A percentile compares a stretch with the other conserved stretches of the same genome.
Evolutionary conservation across 1,140 invertebrate species (phyloP).

Genomic region (Drosophila prosaltans): DNA sequence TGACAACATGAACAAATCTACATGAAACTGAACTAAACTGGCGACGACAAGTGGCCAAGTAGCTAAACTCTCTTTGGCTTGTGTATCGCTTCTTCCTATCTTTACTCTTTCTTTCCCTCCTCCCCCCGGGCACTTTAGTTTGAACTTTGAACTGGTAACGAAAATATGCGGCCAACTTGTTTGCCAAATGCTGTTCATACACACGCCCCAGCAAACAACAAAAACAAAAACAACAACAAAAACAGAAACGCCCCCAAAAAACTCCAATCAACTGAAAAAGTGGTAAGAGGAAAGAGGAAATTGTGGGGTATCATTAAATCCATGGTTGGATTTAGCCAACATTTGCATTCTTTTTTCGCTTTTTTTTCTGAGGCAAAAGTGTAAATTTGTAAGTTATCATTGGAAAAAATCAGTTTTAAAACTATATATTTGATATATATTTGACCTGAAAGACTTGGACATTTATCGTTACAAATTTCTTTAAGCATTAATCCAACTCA

Average conservation of each 20-base stretch:
- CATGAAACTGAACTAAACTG: constrained; percentile 36
- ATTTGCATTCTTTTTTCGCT: background rate
- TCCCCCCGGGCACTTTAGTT: constrained; percentile 35
- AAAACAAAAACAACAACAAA: constrained; percentile 42
- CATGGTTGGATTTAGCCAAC: background rate
- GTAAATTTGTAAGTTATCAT: background rate
- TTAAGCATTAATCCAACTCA: too few relatives aligned
- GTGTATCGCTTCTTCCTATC: constrained; percentile 7
- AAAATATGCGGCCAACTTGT: constrained; percentile 81
- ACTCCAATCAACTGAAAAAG: constrained; percentile 24
- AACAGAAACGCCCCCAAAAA: constrained; percentile 72
- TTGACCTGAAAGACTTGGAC: background rate
- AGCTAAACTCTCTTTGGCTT: constrained; percentile 19
- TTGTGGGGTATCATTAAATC: constrained; percentile 12
- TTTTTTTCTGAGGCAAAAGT: background rate
- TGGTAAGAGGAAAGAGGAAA: constrained; percentile 14
- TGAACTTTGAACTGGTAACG: constrained; percentile 73
- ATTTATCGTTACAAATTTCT: too few relatives aligned
- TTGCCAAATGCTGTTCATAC: constrained; percentile 44
- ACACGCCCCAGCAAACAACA: constrained; percentile 45
- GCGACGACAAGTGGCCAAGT: constrained; percentile 76
- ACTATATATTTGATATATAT: background rate
- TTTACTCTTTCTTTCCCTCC: background rate
- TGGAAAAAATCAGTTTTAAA: background rate
- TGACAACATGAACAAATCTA: constrained; percentile 48